phyloP scores from a whole-genome alignment of 2,888 invertebrate genomes.

The Pandemis corylana region DNA sequence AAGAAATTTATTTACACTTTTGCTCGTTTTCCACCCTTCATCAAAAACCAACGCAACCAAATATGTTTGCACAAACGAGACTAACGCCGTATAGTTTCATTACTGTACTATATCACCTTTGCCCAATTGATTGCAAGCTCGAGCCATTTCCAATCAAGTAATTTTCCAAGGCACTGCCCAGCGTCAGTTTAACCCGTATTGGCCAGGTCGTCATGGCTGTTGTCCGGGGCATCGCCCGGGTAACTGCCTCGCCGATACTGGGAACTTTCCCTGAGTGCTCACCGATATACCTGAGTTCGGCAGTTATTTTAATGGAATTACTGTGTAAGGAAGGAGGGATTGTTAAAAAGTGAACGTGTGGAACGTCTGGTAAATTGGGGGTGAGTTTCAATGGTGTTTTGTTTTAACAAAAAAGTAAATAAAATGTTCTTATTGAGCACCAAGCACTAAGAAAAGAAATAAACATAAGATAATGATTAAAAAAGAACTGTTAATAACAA shows the following conservation, averaged over 20 bases:
- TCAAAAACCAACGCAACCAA: no score
- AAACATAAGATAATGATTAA: no score
- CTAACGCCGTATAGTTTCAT: no score
- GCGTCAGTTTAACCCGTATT: slow-evolving; percentile 1
- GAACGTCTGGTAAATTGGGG: background rate
- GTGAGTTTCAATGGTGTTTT: background rate
- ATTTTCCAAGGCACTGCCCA: slow-evolving; percentile 5
- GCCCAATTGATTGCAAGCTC: background rate
- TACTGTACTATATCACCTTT: background rate
- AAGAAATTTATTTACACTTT: no score
- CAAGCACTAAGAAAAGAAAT: no score
- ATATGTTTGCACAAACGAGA: no score
- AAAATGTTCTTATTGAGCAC: background rate
- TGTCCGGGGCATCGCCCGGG: background rate
- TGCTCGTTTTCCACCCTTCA: no score
- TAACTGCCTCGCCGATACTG: background rate
- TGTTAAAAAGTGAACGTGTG: no score
- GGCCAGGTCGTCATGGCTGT: background rate
- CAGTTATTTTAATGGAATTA: slow-evolving; percentile 13
- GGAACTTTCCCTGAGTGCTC: slow-evolving; percentile 15
- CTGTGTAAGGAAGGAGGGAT: background rate
- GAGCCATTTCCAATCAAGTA: slow-evolving; percentile 1
- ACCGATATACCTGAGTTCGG: background rate
- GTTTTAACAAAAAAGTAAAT: background rate
- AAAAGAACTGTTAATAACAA: no score